Percentiles rank a stretch among this genome's conserved stretches.
phyloP scores from a whole-genome alignment of 2,797 vertebrate genomes.

The Pseudochromis fuscus region DNA sequence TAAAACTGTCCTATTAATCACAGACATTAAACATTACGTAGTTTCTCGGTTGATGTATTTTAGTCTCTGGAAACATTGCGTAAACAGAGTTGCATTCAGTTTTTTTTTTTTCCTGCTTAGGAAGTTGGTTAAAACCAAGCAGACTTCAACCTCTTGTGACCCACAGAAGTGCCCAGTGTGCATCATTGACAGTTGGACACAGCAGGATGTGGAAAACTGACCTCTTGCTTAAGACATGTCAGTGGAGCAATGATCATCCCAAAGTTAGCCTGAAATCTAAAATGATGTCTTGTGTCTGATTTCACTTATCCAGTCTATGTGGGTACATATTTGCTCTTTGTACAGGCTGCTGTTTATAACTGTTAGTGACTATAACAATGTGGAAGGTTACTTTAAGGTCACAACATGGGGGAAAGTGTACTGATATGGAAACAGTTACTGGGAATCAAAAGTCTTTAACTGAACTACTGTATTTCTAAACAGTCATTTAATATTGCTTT shows the following conservation, averaged over 20 bases:
- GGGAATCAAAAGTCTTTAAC: too few species aligned
- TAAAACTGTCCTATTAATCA: conserved; percentile 25
- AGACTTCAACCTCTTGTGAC: conserved; percentile 51
- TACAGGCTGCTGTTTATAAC: conserved; percentile 17
- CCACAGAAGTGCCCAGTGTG: conserved; percentile 41
- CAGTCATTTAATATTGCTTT: too few species aligned
- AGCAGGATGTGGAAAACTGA: conserved; percentile 41
- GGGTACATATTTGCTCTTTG: conserved; percentile 36
- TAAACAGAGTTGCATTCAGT: conserved; percentile 8
- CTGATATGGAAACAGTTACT: too few species aligned
- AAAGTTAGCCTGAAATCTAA: not conserved
- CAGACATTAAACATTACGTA: conserved; percentile 11
- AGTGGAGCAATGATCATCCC: conserved; percentile 16
- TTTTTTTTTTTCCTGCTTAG: conserved; percentile 38
- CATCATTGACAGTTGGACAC: conserved; percentile 46
- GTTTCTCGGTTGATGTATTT: conserved; percentile 9
- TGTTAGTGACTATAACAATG: not conserved
- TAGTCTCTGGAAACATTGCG: conserved; percentile 11
- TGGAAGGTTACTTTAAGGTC: conserved; percentile 37
- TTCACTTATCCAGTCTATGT: conserved; percentile 28
- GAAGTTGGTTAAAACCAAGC: conserved; percentile 29
- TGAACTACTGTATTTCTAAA: too few species aligned
- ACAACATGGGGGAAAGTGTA: not conserved
- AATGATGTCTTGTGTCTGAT: conserved; percentile 13
- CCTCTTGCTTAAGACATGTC: conserved; percentile 38